Conservation (phyloP, 2,113 vertebrate genomes). For the Lucifuga dentata region DNA sequence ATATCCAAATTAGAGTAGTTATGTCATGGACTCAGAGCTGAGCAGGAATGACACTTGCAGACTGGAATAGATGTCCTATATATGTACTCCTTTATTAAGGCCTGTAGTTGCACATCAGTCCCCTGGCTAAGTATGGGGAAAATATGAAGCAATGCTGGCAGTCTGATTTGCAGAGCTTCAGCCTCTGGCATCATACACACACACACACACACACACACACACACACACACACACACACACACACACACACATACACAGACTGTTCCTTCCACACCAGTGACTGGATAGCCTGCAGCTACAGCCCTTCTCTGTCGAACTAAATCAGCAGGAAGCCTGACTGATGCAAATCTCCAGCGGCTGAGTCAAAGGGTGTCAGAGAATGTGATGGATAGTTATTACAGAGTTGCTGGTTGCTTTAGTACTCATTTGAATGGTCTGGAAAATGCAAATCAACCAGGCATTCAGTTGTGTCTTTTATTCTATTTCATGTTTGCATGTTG, state of each 20-base stretch:
- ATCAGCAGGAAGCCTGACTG: conserved; percentile 42
- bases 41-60: neutral
- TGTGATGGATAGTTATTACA: conserved; percentile 28
- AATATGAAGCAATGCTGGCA: conserved; percentile 53
- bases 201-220: neutral
- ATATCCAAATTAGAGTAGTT: neutral
- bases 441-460: conserved; percentile 22
- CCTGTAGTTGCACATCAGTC: conserved; percentile 31
- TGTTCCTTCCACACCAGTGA: conserved; percentile 16
- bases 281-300: conserved; percentile 16
- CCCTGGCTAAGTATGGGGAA: conserved; percentile 27
- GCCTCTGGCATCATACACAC: conserved; percentile 36
- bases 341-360: conserved; percentile 24
- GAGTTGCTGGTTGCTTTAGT: conserved; percentile 9
- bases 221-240: conserved; percentile 27
- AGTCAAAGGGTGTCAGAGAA: conserved; percentile 37
- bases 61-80: conserved; percentile 11
- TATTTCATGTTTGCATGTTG: too few relatives aligned
- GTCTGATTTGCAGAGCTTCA: conserved; percentile 39
- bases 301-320: conserved; percentile 12
- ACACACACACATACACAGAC: conserved; percentile 12
- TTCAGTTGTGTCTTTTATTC: too few relatives aligned
- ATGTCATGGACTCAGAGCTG: conserved; percentile 17
- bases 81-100: conserved; percentile 19
- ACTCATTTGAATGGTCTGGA: neutral